A percentile compares a stretch with the other conserved stretches of the same genome.
phyloP scores from a whole-genome alignment of 2,797 vertebrate genomes.

The Vireo griseus region DNA sequence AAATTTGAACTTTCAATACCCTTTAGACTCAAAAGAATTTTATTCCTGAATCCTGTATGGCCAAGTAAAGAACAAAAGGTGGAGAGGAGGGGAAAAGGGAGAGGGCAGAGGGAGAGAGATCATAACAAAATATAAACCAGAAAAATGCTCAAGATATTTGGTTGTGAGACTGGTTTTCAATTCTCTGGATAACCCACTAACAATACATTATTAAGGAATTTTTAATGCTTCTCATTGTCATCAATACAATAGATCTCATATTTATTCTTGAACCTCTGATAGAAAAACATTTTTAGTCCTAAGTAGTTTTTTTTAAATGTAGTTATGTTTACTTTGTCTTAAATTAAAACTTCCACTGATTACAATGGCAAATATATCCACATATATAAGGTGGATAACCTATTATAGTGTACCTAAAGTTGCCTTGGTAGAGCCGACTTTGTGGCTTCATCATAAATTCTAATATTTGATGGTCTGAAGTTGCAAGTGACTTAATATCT shows the following conservation, averaged over 20 bases:
- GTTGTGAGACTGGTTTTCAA: background rate
- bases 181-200: background rate
- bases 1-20: background rate
- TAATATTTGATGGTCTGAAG: background rate
- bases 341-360: background rate
- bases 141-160: background rate
- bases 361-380: background rate
- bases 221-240: background rate
- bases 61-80: background rate
- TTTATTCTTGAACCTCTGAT: background rate
- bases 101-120: background rate
- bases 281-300: background rate
- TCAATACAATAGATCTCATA: background rate
- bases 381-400: background rate
- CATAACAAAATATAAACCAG: background rate
- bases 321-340: background rate
- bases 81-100: background rate
- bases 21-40: background rate
- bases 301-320: background rate
- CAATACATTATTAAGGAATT: background rate
- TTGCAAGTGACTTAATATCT: background rate
- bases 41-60: background rate
- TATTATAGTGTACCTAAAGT: background rate
- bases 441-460: background rate
- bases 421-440: background rate